Evolutionary conservation across 2,797 vertebrate species (phyloP).

Genomic region (Galagoides demidoff): DNA sequence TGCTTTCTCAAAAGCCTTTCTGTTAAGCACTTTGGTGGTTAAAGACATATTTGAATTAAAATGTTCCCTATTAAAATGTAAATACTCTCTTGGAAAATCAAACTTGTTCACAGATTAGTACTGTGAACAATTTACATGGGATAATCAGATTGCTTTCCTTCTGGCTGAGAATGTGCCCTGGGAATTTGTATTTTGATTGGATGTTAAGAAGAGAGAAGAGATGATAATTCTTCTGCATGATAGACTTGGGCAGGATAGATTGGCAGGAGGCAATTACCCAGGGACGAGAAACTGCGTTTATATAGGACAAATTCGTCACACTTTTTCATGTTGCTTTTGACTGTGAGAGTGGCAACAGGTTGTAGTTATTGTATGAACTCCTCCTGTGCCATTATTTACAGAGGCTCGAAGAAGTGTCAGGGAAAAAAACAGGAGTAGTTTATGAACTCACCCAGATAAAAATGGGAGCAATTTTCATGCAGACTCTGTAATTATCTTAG

Average conservation of each 20-base stretch:
- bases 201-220: neutral
- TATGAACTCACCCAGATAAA: neutral
- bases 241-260: neutral
- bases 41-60: constrained; percentile 55
- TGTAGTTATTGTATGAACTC: neutral
- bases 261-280: neutral
- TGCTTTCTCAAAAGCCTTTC: neutral
- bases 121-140: neutral
- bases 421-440: neutral
- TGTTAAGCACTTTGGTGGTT: neutral
- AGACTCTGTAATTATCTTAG: neutral
- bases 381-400: neutral
- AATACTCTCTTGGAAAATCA: constrained; percentile 32
- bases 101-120: constrained; percentile 31
- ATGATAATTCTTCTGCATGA: neutral
- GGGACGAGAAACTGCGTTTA: neutral
- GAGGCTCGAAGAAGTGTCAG: neutral
- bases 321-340: neutral
- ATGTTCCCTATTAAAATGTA: constrained; percentile 59
- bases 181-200: constrained; percentile 12
- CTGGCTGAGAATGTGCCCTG: neutral
- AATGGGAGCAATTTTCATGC: neutral
- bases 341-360: neutral
- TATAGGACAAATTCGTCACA: neutral
- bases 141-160: constrained; percentile 38